Evolutionary conservation across 2,113 vertebrate genomes (phyloP).

Genomic region (Pyxicephalus adspersus): DNA sequence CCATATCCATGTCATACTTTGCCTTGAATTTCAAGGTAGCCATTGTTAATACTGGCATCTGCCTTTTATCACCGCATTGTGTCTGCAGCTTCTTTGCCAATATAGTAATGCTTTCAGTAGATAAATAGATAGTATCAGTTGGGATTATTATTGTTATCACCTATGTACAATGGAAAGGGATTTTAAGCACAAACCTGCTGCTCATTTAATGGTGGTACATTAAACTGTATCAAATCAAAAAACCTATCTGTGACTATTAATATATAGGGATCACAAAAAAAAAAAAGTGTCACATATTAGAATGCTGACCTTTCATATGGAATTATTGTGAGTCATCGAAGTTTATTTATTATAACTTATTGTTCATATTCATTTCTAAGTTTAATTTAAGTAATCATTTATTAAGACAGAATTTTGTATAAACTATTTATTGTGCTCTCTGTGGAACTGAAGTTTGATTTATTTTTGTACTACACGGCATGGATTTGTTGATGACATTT

Average conservation of each 20-base stretch:
- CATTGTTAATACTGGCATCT: constrained; percentile 85
- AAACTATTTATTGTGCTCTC: constrained; percentile 99
- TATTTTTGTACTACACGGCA: constrained; percentile 99
- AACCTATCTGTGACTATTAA: constrained; percentile 94
- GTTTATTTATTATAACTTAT: constrained; percentile 96
- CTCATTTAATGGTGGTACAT: constrained; percentile 94
- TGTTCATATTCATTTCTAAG: constrained; percentile 92
- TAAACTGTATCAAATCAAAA: constrained; percentile 81
- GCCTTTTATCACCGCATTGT: constrained; percentile 91
- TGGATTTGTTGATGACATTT: constrained; percentile 98
- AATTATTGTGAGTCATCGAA: constrained; percentile 98
- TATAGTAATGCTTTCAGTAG: constrained; percentile 98
- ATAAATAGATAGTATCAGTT: constrained; percentile 97
- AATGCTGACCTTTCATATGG: constrained; percentile 97
- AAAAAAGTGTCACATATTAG: constrained; percentile 94
- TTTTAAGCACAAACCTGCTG: constrained; percentile 99
- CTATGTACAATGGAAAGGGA: constrained; percentile 92
- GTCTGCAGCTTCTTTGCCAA: constrained; percentile 97
- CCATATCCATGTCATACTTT: constrained; percentile 84
- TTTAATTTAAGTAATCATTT: constrained; percentile 97
- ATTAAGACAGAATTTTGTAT: constrained; percentile 99
- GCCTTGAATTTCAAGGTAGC: constrained; percentile 77
- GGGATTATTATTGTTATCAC: constrained; percentile 92
- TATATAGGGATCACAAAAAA: constrained; percentile 87
- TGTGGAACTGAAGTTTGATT: constrained; percentile 99